Percentiles rank a stretch among this genome's conserved stretches.
These are phyloP conservation scores for Varecia variegata DNA, from an alignment of 2,797 vertebrate species.

Conservation along the genomic window DNA sequence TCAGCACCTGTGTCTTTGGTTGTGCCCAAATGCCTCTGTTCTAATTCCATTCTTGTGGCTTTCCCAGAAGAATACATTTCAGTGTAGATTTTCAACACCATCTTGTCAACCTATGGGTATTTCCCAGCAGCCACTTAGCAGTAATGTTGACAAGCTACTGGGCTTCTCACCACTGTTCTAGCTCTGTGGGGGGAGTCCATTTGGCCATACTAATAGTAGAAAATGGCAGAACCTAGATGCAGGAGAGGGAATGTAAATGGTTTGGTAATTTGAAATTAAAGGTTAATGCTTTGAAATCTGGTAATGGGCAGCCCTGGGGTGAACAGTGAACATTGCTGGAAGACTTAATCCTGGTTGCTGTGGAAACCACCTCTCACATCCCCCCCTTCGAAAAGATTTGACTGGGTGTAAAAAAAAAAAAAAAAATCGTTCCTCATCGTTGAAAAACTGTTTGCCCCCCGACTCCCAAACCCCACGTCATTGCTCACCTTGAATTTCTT, in stretches of 20 bases:
- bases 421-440: not conserved
- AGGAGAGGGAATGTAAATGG: conserved; percentile 8
- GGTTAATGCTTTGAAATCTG: conserved; percentile 56
- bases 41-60: not conserved
- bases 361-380: conserved; percentile 73
- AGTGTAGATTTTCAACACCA: not conserved
- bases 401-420: conserved; percentile 51
- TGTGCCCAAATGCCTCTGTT: not conserved
- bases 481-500: conserved; percentile 14
- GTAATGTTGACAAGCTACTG: not conserved
- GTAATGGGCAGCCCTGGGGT: conserved; percentile 72
- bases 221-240: conserved; percentile 14
- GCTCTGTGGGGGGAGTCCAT: not conserved
- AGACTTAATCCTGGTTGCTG: conserved; percentile 79
- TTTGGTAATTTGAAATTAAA: conserved; percentile 58
- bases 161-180: not conserved
- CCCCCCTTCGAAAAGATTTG: conserved; percentile 52
- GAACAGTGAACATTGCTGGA: conserved; percentile 31
- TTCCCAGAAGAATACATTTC: conserved; percentile 27
- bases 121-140: conserved; percentile 31
- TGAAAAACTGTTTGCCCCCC: not conserved
- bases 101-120: not conserved
- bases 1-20: not conserved
- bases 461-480: not conserved
- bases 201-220: conserved; percentile 36